phyloP scores from a whole-genome alignment of 2,888 invertebrate species.

The Aphodius sticticus region DNA sequence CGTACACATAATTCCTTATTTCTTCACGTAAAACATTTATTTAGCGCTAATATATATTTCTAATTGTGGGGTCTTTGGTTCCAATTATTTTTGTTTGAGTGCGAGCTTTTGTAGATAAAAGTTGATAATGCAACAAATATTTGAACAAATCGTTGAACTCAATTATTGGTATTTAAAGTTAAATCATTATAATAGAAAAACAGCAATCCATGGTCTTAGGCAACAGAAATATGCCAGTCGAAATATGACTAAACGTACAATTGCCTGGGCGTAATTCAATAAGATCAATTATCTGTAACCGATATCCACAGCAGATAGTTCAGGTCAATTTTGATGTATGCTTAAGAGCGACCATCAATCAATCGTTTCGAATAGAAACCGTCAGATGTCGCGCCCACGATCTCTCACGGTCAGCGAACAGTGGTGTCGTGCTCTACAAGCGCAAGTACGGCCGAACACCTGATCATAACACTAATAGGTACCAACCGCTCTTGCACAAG shows the following conservation, averaged over 20 bases:
- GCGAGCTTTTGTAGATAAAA: no score
- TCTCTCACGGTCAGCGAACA: neutral
- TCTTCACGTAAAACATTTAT: no score
- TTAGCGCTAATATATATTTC: no score
- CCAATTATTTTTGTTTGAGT: no score
- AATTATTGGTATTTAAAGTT: no score
- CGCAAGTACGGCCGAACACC: neutral
- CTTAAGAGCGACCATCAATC: neutral
- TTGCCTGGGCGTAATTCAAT: neutral
- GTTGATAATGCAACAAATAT: no score
- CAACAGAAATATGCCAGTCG: no score
- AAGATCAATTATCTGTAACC: neutral
- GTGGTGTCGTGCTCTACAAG: neutral
- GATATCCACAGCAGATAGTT: neutral
- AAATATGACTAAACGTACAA: neutral
- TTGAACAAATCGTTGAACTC: no score
- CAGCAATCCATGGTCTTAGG: no score
- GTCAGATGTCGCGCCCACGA: neutral
- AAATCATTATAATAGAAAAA: no score
- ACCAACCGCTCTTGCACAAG: neutral
- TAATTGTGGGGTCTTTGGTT: no score
- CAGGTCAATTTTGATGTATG: neutral
- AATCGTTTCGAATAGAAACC: neutral
- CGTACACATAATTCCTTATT: no score
- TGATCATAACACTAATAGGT: neutral